Percentiles rank a stretch among this genome's conserved stretches.
Evolutionary conservation across 2,888 invertebrate species (phyloP).

Genomic region (Xanthorhoe designata): DNA sequence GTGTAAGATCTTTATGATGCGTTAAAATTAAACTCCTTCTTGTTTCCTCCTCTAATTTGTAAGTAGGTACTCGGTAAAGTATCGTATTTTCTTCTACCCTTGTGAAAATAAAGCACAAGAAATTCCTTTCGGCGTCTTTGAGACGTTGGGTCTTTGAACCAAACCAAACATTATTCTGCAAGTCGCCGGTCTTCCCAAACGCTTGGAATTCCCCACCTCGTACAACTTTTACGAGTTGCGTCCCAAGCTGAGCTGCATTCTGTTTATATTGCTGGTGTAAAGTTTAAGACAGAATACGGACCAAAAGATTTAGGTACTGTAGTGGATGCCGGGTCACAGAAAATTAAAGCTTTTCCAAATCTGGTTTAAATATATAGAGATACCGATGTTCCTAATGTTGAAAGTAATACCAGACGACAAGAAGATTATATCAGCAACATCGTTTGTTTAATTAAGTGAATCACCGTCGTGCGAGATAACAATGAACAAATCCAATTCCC

Average conservation of each 20-base stretch:
- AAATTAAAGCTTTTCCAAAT: not conserved
- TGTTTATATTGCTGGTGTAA: slow-evolving; percentile 10
- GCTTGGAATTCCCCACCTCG: slow-evolving; percentile 20
- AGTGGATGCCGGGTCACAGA: not conserved
- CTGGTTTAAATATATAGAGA: not conserved
- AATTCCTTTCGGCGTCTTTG: slow-evolving; percentile 4
- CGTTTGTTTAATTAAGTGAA: slow-evolving; percentile 56
- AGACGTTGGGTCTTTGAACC: slow-evolving; percentile 13
- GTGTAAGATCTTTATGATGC: not conserved
- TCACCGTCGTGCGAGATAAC: slow-evolving; percentile 56
- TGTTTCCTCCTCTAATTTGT: not conserved
- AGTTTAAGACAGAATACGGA: not conserved
- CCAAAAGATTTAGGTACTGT: not conserved
- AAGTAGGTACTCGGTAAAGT: not conserved
- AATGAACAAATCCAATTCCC: slow-evolving; percentile 58
- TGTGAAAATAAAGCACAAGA: slow-evolving; percentile 10
- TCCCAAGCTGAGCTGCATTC: slow-evolving; percentile 16
- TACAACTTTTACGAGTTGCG: slow-evolving; percentile 27
- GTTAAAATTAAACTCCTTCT: not conserved
- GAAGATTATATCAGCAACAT: slow-evolving; percentile 24
- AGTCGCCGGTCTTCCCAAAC: slow-evolving; percentile 3
- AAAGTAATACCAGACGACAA: slow-evolving; percentile 5
- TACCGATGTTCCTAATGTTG: not conserved
- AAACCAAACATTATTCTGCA: slow-evolving; percentile 1
- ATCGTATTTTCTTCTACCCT: not conserved